Evolutionary conservation across 2,888 invertebrate genomes (phyloP), one percentile per base, ranked within the genome.

Genomic region (Troilus luridus): DNA sequence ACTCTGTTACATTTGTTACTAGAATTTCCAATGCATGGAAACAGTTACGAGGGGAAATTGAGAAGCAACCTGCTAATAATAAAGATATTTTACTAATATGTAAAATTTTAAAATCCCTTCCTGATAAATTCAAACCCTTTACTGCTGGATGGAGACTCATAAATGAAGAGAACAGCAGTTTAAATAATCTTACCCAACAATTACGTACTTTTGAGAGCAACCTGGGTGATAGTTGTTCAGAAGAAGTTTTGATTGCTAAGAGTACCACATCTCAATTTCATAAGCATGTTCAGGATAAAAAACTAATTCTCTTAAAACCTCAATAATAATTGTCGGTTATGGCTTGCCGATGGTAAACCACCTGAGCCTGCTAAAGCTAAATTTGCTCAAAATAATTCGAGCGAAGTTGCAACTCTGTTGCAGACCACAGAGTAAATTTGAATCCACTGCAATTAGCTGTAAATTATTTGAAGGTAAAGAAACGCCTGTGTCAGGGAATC

Each of bases 241-340:
- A 85, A 85, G 85, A 85, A 7, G 85, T 85, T 54, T 85, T 85
- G 85, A 17, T 85, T 54, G 85, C 85, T 85, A 85, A 85, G 85
- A 54, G 11, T 12, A 85, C 41, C 54, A 85, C 27, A 85, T 85
- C 85, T 85, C 85, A 85, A 85, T 14, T 85, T 85, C 10, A 85
- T 54, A 27, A 85, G 54, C 85, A 27, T 85, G 54, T 41, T 54
- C 3, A n/a, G n/a, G n/a, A n/a, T n/a, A n/a, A n/a, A n/a, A n/a
- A n/a, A n/a, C n/a, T n/a, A n/a, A n/a, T n/a, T n/a, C n/a, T n/a
- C n/a, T n/a, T n/a, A 54, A 85, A 85, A 41, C 56, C 54, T 21
- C 54, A 85, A 41, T 56, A 41, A 85, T 85, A 85, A 9, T 12
- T 85, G 85, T 85, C 85, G 85, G 10, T 41, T 85, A 54, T 54